A percentile compares a stretch with the other conserved stretches of the same genome.
Evolutionary conservation across 2,888 invertebrate genomes (phyloP).

Genomic region (Diaprepes abbreviatus): DNA sequence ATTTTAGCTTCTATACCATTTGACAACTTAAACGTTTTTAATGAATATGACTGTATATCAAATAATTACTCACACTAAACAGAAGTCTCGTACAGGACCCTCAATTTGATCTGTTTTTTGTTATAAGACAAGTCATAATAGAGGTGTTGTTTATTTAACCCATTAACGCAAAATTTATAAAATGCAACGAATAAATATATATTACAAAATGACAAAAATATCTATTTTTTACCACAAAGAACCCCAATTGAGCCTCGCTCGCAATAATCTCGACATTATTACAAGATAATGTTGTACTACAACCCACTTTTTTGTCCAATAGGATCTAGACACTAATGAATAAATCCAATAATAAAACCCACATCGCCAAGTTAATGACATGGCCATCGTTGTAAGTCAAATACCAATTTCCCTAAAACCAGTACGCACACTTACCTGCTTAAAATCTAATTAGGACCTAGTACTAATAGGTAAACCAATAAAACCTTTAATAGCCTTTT

Average conservation of each 20-base stretch:
- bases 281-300: not conserved
- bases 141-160: too few relatives aligned
- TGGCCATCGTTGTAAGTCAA: not conserved
- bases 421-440: conserved; percentile 2
- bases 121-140: too few relatives aligned
- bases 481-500: not conserved
- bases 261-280: not conserved
- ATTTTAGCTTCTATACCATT: too few relatives aligned
- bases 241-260: not conserved
- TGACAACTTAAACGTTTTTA: too few relatives aligned
- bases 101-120: too few relatives aligned
- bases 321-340: conserved; percentile 23
- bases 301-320: conserved; percentile 12
- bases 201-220: too few relatives aligned
- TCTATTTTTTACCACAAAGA: not conserved
- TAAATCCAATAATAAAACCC: conserved; percentile 28
- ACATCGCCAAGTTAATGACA: conserved; percentile 25
- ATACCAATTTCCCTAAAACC: conserved; percentile 15
- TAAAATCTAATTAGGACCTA: conserved; percentile 2
- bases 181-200: too few relatives aligned
- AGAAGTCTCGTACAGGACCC: too few relatives aligned
- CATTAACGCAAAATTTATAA: too few relatives aligned
- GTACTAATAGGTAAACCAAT: conserved; percentile 7
- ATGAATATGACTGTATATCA: too few relatives aligned
- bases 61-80: too few relatives aligned